A percentile compares a stretch with the other conserved stretches of the same genome.
These are phyloP conservation scores for Epistrophella euchroma DNA, from an alignment of 2,888 invertebrate genomes.

Conservation along the genomic window DNA sequence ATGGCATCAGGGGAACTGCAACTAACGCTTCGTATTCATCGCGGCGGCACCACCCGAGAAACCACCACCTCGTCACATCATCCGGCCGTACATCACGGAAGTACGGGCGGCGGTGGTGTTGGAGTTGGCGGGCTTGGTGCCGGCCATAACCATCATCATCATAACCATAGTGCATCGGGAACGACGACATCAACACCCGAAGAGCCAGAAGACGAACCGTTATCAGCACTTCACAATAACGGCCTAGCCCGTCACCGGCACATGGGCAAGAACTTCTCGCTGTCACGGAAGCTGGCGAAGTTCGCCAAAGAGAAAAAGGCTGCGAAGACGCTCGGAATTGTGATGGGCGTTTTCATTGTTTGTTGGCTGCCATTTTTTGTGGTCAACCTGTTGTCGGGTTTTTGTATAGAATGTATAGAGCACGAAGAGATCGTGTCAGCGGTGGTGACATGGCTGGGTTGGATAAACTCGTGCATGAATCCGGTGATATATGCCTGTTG, in stretches of 20 bases:
- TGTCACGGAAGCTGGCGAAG: constrained; percentile 96
- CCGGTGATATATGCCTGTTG: constrained; percentile 99
- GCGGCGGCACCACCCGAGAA: constrained; percentile 92
- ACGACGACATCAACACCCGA: constrained; percentile 87
- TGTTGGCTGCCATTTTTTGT: constrained; percentile 99
- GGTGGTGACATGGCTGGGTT: constrained; percentile 96
- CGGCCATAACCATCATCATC: constrained; percentile 81
- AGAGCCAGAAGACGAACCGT: constrained; percentile 88
- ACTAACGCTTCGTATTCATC: constrained; percentile 95
- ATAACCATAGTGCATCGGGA: constrained; percentile 81
- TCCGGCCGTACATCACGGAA: constrained; percentile 79
- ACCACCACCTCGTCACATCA: constrained; percentile 81
- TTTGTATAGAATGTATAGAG: constrained; percentile 94
- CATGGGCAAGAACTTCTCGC: constrained; percentile 94
- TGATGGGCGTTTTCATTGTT: constrained; percentile 98
- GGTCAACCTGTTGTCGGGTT: constrained; percentile 95
- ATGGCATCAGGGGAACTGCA: constrained; percentile 93
- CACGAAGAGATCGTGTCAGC: constrained; percentile 94
- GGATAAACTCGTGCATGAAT: constrained; percentile 98
- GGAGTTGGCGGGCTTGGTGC: constrained; percentile 60
- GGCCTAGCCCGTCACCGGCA: constrained; percentile 90
- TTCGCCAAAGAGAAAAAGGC: constrained; percentile 99
- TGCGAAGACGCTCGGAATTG: constrained; percentile 97
- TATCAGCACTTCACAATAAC: constrained; percentile 91
- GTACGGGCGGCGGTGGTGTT: constrained; percentile 83